Conservation (phyloP, 2,113 vertebrate species). For the Prunella himalayana region DNA sequence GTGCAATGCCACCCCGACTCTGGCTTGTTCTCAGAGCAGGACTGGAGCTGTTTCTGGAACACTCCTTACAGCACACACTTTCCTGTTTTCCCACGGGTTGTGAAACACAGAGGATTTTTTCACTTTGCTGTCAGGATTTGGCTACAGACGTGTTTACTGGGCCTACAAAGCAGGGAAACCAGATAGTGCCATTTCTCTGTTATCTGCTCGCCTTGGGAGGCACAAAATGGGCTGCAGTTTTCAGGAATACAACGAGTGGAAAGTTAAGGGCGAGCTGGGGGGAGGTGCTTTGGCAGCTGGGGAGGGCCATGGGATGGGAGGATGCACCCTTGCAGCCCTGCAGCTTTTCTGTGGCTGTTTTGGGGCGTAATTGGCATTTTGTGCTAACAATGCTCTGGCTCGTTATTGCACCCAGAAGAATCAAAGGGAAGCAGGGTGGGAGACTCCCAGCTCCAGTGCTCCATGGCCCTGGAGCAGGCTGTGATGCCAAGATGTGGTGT, state of each 20-base stretch:
- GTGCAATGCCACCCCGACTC: fast-evolving
- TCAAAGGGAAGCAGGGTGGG: not conserved
- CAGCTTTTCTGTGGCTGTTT: not conserved
- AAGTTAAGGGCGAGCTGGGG: not conserved
- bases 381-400: not conserved
- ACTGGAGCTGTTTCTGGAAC: not conserved
- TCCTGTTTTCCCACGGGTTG: slow-evolving; percentile 56
- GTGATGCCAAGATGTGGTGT: not conserved
- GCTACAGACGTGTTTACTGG: slow-evolving; percentile 6
- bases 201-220: not conserved
- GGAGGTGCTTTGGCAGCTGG: not conserved
- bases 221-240: not conserved
- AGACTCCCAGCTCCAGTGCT: not conserved
- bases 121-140: slow-evolving; percentile 55
- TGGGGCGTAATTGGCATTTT: not conserved
- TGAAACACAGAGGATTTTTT: slow-evolving; percentile 1
- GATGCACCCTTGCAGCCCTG: not conserved
- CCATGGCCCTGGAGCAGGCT: fast-evolving
- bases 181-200: slow-evolving; percentile 30
- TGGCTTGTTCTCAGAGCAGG: fast-evolving
- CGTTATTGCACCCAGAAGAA: not conserved
- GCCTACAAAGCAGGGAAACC: slow-evolving; percentile 48
- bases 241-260: not conserved
- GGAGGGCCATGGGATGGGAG: not conserved
- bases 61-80: not conserved